Percentiles rank a stretch among this genome's conserved stretches.
These are phyloP conservation scores for Euglossa dilemma DNA, from an alignment of 1,140 invertebrate genomes.

Conservation along the genomic window DNA sequence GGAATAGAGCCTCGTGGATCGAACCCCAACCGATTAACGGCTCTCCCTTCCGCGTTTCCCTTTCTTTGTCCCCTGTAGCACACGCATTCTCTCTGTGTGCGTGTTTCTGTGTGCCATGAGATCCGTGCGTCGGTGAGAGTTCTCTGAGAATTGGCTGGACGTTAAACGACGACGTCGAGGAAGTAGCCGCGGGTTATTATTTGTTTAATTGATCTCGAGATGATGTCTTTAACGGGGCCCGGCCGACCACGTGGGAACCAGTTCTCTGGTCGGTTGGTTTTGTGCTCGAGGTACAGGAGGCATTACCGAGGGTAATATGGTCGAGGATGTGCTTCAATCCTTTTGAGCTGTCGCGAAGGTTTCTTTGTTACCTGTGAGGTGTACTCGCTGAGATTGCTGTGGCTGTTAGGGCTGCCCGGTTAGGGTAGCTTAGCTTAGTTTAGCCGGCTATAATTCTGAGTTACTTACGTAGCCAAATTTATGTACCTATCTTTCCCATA, in stretches of 20 bases:
- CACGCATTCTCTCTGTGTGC: no score
- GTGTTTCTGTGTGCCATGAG: background rate
- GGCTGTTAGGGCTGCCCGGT: background rate
- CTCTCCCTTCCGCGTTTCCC: conserved; percentile 19
- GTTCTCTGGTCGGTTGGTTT: background rate
- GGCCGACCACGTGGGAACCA: conserved; percentile 35
- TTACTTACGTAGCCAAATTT: no score
- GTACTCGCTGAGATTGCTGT: background rate
- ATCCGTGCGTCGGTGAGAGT: background rate
- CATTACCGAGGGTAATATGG: no score
- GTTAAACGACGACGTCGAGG: conserved; percentile 16
- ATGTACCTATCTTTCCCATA: no score
- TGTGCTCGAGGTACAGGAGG: background rate
- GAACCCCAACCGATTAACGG: conserved; percentile 51
- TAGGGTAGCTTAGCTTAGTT: background rate
- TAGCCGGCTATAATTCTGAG: no score
- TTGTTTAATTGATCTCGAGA: conserved; percentile 42
- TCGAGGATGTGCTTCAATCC: background rate
- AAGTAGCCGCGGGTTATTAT: conserved; percentile 24
- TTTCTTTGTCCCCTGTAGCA: background rate
- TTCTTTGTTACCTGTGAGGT: background rate
- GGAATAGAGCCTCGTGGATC: conserved; percentile 2
- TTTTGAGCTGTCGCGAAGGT: background rate
- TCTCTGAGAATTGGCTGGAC: conserved; percentile 11
- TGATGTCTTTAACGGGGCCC: conserved; percentile 14